A percentile compares a stretch with the other conserved stretches of the same genome.
These are phyloP conservation scores for Columba guinea DNA, from an alignment of 2,797 vertebrate genomes.

Conservation along the genomic window DNA sequence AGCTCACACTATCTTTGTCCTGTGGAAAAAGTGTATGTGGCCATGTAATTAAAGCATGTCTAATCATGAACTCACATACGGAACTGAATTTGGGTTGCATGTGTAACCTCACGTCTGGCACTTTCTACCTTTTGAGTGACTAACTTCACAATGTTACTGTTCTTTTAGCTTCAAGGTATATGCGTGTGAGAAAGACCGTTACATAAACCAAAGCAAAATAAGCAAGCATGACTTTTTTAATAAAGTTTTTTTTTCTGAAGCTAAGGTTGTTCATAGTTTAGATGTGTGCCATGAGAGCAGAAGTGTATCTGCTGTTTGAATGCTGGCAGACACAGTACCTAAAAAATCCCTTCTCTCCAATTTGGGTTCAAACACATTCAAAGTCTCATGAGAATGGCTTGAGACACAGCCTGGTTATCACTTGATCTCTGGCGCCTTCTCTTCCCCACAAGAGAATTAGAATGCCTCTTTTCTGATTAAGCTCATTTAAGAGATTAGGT, in stretches of 20 bases:
- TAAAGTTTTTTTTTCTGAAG: not conserved
- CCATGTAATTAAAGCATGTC: slow-evolving; percentile 6
- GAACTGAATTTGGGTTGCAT: slow-evolving; percentile 6
- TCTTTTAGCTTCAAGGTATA: not conserved
- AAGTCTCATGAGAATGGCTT: slow-evolving; percentile 22
- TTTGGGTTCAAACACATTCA: slow-evolving; percentile 9
- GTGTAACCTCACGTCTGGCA: not conserved
- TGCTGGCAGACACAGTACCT: not conserved
- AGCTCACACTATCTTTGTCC: not conserved
- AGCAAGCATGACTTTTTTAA: not conserved
- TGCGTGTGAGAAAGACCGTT: not conserved
- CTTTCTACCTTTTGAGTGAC: slow-evolving; percentile 15
- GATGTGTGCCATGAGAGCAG: not conserved
- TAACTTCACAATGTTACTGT: not conserved
- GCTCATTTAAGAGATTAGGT: slow-evolving; percentile 49
- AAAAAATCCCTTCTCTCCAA: not conserved
- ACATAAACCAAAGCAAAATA: not conserved
- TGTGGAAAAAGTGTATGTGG: not conserved
- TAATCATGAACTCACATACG: not conserved
- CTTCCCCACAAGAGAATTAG: slow-evolving; percentile 45
- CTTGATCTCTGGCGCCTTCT: slow-evolving; percentile 37
- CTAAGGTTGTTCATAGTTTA: not conserved
- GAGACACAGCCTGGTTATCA: slow-evolving; percentile 36
- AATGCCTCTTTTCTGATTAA: slow-evolving; percentile 44
- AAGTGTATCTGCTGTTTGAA: not conserved